Evolutionary conservation across 1,140 invertebrate genomes (phyloP).

Genomic region (Caenorhabditis remanei): DNA sequence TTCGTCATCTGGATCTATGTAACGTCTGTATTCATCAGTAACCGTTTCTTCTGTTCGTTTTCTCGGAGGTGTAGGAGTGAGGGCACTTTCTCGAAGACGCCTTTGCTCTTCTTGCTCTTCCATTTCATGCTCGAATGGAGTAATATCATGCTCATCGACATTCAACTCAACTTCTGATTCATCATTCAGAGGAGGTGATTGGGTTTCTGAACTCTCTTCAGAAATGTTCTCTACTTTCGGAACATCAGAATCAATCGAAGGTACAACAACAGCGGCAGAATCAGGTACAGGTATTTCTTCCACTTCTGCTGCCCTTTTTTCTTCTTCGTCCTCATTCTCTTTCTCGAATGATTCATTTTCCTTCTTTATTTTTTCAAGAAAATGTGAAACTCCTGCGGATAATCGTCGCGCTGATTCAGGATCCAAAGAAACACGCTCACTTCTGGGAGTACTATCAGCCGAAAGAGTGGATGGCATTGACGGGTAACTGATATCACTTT

Average conservation of each 20-base stretch:
- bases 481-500: conserved; percentile 17
- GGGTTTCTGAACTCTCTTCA: not conserved
- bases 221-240: not conserved
- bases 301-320: too few species aligned
- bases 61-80: not conserved
- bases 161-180: conserved; percentile 7
- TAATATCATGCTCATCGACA: not conserved
- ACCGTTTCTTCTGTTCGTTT: not conserved
- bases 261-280: not conserved
- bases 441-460: not conserved
- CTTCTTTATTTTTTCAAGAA: conserved; percentile 11
- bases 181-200: not conserved
- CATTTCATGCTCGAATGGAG: conserved; percentile 39
- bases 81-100: not conserved
- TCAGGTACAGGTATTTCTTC: not conserved
- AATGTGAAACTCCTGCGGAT: conserved; percentile 21
- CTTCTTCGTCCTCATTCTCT: not conserved
- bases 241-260: not conserved
- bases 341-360: not conserved
- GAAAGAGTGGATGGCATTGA: not conserved
- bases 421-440: conserved; percentile 25
- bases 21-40: not conserved
- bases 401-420: conserved; percentile 10
- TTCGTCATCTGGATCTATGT: conserved; percentile 6
- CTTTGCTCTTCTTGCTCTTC: conserved; percentile 18